Conservation (phyloP, 2,113 vertebrate species). For the Nanger granti region DNA sequence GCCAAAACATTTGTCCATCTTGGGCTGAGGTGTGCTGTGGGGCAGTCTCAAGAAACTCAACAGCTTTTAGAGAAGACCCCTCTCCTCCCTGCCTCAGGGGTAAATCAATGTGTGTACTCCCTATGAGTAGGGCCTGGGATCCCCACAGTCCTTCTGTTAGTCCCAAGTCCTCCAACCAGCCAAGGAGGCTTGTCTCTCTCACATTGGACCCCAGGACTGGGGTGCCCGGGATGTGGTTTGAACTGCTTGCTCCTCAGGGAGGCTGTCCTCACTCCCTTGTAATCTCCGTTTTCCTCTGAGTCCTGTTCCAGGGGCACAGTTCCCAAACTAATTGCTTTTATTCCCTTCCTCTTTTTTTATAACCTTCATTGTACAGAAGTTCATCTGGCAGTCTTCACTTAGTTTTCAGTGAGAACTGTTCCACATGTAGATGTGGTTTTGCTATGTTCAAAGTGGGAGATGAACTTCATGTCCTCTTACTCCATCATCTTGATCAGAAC, state of each 20-base stretch:
- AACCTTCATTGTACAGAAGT: no score
- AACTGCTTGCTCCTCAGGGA: background rate
- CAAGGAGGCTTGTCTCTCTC: background rate
- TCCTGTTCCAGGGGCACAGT: background rate
- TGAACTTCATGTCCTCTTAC: background rate
- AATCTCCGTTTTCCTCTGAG: background rate
- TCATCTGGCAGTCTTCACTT: background rate
- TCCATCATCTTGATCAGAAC: background rate
- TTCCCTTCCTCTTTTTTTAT: background rate
- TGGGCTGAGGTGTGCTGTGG: background rate
- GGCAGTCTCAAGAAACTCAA: background rate
- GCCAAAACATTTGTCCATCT: background rate
- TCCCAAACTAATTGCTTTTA: background rate
- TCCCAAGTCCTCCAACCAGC: background rate
- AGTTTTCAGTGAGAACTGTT: background rate
- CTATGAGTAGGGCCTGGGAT: background rate
- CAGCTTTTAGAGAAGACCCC: background rate
- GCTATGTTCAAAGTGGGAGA: background rate
- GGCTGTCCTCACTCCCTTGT: background rate
- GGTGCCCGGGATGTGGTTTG: background rate
- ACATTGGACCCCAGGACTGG: background rate
- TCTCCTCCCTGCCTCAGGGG: background rate
- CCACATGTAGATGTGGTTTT: background rate
- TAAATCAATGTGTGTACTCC: background rate
- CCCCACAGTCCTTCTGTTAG: background rate